Conservation (phyloP, 2,113 vertebrate species). For the Vanacampus margaritifer region DNA sequence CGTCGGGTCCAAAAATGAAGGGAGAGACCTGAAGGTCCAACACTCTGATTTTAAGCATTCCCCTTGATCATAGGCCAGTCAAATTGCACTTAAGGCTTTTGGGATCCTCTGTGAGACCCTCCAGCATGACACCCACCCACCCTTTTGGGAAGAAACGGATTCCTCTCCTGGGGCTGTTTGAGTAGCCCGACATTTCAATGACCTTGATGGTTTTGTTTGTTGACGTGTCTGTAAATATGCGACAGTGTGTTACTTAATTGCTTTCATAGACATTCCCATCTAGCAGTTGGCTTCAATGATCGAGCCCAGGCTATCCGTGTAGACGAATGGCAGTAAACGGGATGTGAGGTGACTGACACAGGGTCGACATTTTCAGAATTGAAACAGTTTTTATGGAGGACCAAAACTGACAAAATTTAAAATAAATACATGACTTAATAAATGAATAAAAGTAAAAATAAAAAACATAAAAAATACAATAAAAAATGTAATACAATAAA, state of each 20-base stretch:
- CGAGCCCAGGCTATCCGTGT: not conserved
- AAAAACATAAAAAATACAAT: too few relatives aligned
- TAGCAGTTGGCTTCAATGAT: slow-evolving; percentile 2
- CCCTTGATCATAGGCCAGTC: slow-evolving; percentile 15
- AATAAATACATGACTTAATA: too few relatives aligned
- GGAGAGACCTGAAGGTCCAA: slow-evolving; percentile 12
- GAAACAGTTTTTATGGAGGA: too few relatives aligned
- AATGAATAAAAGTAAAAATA: too few relatives aligned
- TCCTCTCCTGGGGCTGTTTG: not conserved
- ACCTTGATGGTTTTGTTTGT: slow-evolving; percentile 10
- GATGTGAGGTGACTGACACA: not conserved
- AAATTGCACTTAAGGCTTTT: slow-evolving; percentile 14
- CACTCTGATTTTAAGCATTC: slow-evolving; percentile 30
- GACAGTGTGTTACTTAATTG: slow-evolving; percentile 26
- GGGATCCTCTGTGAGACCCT: slow-evolving; percentile 3
- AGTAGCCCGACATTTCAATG: slow-evolving; percentile 4
- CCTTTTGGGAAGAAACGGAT: not conserved
- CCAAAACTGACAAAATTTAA: too few relatives aligned
- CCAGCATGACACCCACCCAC: not conserved
- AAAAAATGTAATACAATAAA: too few relatives aligned
- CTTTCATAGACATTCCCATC: slow-evolving; percentile 55
- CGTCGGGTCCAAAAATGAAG: slow-evolving; percentile 14
- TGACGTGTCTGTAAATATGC: slow-evolving; percentile 37
- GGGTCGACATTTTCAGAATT: slow-evolving; percentile 21
- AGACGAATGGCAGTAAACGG: not conserved